A percentile compares a stretch with the other conserved stretches of the same genome.
Conservation (phyloP, 1,140 invertebrate genomes). For the Aphelenchoides besseyi region DNA sequence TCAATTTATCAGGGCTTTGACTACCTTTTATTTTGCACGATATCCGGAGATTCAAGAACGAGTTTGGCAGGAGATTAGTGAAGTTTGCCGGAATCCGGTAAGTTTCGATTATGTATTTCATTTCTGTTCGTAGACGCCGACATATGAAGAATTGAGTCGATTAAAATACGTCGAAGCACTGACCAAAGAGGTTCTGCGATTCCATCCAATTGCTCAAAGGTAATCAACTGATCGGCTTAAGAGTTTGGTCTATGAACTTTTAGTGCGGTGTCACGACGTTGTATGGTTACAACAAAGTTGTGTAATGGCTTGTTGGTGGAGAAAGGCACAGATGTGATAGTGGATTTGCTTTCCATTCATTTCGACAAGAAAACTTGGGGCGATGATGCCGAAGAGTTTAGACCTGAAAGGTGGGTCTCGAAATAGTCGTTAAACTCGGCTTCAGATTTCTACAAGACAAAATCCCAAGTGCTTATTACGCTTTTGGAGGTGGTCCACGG, state of each 20-base stretch:
- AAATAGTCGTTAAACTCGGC: not conserved
- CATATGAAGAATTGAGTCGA: constrained; percentile 1
- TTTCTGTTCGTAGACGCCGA: not conserved
- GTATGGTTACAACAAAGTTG: constrained; percentile 12
- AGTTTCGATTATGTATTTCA: not conserved
- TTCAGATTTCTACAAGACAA: not conserved
- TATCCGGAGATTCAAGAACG: constrained; percentile 17
- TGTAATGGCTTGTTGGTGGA: constrained; percentile 15
- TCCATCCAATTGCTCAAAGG: constrained; percentile 16
- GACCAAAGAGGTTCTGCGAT: constrained; percentile 16
- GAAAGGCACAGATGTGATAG: constrained; percentile 19
- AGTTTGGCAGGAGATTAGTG: constrained; percentile 16
- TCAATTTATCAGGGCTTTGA: no score
- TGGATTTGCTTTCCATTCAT: constrained; percentile 17
- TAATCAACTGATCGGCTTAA: not conserved
- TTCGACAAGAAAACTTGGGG: constrained; percentile 19
- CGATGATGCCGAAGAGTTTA: constrained; percentile 24
- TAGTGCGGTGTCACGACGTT: constrained; percentile 8
- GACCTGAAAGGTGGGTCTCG: constrained; percentile 8
- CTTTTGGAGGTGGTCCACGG: not conserved
- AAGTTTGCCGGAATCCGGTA: not conserved
- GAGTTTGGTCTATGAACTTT: not conserved
- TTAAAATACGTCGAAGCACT: constrained; percentile 9
- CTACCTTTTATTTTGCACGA: constrained; percentile 10
- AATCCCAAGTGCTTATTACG: not conserved